Evolutionary conservation across 2,888 invertebrate genomes (phyloP).

Genomic region (Catocala sponsa): DNA sequence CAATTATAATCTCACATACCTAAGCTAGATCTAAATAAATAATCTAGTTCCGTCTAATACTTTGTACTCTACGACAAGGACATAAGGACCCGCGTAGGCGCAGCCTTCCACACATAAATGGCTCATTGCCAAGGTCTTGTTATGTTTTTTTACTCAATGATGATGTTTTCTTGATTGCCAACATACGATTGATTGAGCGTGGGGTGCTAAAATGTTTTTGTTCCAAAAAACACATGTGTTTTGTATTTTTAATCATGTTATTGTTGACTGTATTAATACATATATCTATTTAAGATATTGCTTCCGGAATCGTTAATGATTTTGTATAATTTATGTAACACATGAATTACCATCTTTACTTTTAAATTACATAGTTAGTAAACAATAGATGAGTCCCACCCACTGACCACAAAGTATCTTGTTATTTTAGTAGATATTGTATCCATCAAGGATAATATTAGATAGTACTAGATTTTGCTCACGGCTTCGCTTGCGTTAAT

Average conservation of each 20-base stretch:
- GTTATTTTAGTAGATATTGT: too few species aligned
- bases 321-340: constrained; percentile 22
- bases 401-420: background rate
- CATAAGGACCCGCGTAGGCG: constrained; percentile 65
- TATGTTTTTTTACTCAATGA: constrained; percentile 52
- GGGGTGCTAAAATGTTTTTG: constrained; percentile 49
- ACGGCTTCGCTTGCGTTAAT: too few species aligned
- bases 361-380: background rate
- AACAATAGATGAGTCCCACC: background rate
- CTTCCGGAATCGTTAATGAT: constrained; percentile 30
- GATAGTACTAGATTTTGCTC: too few species aligned
- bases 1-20: constrained; percentile 7
- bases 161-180: constrained; percentile 47
- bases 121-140: constrained; percentile 64
- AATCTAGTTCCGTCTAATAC: constrained; percentile 41
- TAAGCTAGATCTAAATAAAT: constrained; percentile 13
- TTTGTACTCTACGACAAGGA: constrained; percentile 53
- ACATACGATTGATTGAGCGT: constrained; percentile 56
- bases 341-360: background rate
- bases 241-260: constrained; percentile 39
- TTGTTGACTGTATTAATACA: constrained; percentile 35
- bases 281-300: constrained; percentile 23
- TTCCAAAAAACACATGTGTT: constrained; percentile 30
- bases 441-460: too few species aligned
- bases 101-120: constrained; percentile 57